Evolutionary conservation across 2,888 invertebrate genomes (phyloP).

Genomic region (Drosophila paracracens): DNA sequence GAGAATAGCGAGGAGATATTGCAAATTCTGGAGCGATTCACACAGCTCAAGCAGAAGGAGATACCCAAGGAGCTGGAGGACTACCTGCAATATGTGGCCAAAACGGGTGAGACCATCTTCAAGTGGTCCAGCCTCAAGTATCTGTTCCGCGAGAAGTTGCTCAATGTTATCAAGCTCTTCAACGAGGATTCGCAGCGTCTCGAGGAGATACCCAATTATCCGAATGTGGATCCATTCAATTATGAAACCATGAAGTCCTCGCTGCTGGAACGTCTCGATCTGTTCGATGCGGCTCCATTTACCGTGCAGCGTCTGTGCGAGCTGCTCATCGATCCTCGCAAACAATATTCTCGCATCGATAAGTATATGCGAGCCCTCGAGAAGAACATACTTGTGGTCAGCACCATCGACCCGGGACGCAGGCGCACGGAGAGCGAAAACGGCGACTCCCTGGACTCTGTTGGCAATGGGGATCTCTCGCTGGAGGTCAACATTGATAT

Average conservation of each 20-base stretch:
- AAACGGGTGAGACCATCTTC: slow-evolving; percentile 97
- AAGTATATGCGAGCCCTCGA: slow-evolving; percentile 99
- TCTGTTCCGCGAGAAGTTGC: slow-evolving; percentile 94
- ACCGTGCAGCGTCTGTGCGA: slow-evolving; percentile 98
- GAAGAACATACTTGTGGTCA: slow-evolving; percentile 96
- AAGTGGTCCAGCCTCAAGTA: slow-evolving; percentile 95
- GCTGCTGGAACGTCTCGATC: slow-evolving; percentile 92
- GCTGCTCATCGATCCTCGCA: slow-evolving; percentile 94
- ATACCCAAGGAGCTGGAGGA: slow-evolving; percentile 96
- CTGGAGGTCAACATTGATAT: slow-evolving; percentile 87
- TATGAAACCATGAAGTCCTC: slow-evolving; percentile 95
- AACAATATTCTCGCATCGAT: slow-evolving; percentile 97
- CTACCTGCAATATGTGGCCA: slow-evolving; percentile 94
- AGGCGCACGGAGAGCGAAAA: slow-evolving; percentile 88
- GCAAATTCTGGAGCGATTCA: slow-evolving; percentile 93
- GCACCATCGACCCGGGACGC: slow-evolving; percentile 89
- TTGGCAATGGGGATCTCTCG: slow-evolving; percentile 85
- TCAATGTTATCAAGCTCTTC: slow-evolving; percentile 94
- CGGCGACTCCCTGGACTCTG: slow-evolving; percentile 87
- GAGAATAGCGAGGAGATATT: slow-evolving; percentile 94
- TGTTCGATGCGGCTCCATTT: slow-evolving; percentile 96
- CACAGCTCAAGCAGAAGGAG: slow-evolving; percentile 91
- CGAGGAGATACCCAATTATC: slow-evolving; percentile 91
- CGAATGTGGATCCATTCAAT: slow-evolving; percentile 95
- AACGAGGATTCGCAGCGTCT: slow-evolving; percentile 90